These are phyloP conservation scores for Euplagia quadripunctaria DNA, from an alignment of 2,888 invertebrate species.

Conservation along the genomic window DNA sequence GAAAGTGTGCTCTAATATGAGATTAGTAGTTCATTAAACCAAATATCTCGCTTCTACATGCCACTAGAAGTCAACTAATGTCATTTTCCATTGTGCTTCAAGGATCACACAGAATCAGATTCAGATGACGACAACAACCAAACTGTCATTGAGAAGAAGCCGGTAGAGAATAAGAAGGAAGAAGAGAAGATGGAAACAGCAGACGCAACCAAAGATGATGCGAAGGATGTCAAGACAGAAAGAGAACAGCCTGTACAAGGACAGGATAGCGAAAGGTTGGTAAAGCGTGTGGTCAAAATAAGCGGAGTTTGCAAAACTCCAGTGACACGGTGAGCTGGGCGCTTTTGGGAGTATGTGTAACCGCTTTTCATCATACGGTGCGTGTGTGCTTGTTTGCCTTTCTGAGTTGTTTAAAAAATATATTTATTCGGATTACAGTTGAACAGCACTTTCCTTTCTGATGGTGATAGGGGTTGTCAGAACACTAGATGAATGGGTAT, in stretches of 20 bases:
- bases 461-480: too few relatives aligned
- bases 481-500: too few relatives aligned
- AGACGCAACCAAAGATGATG: slow-evolving; percentile 43
- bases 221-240: slow-evolving; percentile 57
- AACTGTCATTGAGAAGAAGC: slow-evolving; percentile 81
- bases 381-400: too few relatives aligned
- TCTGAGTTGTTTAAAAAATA: too few relatives aligned
- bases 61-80: neutral
- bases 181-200: slow-evolving; percentile 62
- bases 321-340: too few relatives aligned
- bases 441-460: too few relatives aligned
- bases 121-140: slow-evolving; percentile 78
- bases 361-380: too few relatives aligned
- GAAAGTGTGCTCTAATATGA: too few relatives aligned
- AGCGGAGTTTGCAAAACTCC: too few relatives aligned
- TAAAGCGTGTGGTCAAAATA: neutral
- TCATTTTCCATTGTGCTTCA: slow-evolving; percentile 16
- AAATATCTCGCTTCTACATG: neutral
- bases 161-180: slow-evolving; percentile 59
- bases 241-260: slow-evolving; percentile 58
- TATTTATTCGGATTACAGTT: too few relatives aligned
- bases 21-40: neutral
- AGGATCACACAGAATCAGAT: slow-evolving; percentile 79
- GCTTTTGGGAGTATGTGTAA: too few relatives aligned
- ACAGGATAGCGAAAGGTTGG: slow-evolving; percentile 77